Evolutionary conservation across 2,113 vertebrate genomes (phyloP).

Genomic region (Brachyistius frenatus): DNA sequence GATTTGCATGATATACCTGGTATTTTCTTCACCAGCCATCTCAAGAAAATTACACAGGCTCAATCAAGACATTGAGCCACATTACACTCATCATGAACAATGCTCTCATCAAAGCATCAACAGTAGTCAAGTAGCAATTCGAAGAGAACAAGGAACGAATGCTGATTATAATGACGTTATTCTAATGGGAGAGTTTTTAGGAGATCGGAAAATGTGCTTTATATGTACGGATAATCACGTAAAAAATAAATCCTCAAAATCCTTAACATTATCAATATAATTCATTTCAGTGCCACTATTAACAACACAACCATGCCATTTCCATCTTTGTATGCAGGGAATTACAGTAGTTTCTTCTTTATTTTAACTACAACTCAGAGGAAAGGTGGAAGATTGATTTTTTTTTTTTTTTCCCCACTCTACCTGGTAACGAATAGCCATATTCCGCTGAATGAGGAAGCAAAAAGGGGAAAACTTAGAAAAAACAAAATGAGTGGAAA

Average conservation of each 20-base stretch:
- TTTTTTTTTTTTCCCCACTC: slow-evolving; percentile 21
- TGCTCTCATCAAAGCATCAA: too few species aligned
- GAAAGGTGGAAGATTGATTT: not conserved
- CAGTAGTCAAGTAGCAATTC: not conserved
- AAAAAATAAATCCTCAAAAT: not conserved
- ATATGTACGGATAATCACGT: not conserved
- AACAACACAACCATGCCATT: not conserved
- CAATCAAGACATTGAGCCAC: too few species aligned
- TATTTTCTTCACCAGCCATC: too few species aligned
- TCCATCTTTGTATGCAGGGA: not conserved
- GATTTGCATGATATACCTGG: too few species aligned
- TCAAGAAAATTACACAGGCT: too few species aligned
- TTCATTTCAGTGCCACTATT: too few species aligned
- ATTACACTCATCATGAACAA: too few species aligned
- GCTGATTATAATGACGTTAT: not conserved
- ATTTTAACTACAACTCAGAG: slow-evolving; percentile 9
- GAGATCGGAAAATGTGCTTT: not conserved
- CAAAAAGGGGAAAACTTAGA: slow-evolving; percentile 31
- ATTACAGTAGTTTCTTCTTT: not conserved
- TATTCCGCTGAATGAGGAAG: slow-evolving; percentile 65
- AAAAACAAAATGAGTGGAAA: slow-evolving; percentile 35
- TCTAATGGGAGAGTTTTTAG: too few species aligned
- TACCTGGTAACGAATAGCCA: slow-evolving; percentile 71
- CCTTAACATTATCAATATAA: not conserved
- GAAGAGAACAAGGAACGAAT: not conserved